Percentiles rank a stretch among this genome's conserved stretches.
Evolutionary conservation across 2,888 invertebrate species (phyloP).

Genomic region (Synanthedon andrenaeformis): DNA sequence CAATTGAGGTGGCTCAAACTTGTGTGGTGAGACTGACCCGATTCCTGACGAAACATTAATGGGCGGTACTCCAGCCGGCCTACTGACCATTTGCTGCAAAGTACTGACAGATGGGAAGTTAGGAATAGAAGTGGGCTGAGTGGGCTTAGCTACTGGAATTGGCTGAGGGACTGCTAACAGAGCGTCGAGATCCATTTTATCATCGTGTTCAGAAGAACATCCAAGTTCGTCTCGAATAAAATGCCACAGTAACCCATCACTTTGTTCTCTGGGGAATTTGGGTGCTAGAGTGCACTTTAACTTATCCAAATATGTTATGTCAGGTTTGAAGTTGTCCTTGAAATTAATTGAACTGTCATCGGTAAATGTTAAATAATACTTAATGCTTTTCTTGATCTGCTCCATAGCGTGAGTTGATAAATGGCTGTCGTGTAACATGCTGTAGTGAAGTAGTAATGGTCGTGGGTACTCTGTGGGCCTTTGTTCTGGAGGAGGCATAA

Average conservation of each 20-base stretch:
- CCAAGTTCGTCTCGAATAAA: constrained; percentile 81
- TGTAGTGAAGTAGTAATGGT: constrained; percentile 91
- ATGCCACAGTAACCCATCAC: constrained; percentile 82
- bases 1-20: constrained; percentile 67
- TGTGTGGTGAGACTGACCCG: constrained; percentile 64
- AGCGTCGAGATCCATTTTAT: constrained; percentile 73
- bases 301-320: constrained; percentile 85
- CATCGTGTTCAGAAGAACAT: constrained; percentile 75
- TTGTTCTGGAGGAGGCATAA: constrained; percentile 94
- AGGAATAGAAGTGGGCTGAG: constrained; percentile 43
- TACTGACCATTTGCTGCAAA: constrained; percentile 63
- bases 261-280: constrained; percentile 85
- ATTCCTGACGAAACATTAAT: constrained; percentile 59
- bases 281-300: constrained; percentile 83
- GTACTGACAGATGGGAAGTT: constrained; percentile 64
- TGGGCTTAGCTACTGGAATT: constrained; percentile 56
- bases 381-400: constrained; percentile 87
- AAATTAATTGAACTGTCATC: constrained; percentile 60
- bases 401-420: constrained; percentile 84
- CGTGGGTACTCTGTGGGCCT: constrained; percentile 92
- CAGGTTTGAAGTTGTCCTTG: constrained; percentile 74
- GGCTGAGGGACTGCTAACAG: constrained; percentile 71
- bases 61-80: constrained; percentile 62
- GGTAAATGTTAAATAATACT: constrained; percentile 78
- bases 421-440: constrained; percentile 83